phyloP scores from a whole-genome alignment of 2,113 vertebrate genomes.

The Lontra canadensis region DNA sequence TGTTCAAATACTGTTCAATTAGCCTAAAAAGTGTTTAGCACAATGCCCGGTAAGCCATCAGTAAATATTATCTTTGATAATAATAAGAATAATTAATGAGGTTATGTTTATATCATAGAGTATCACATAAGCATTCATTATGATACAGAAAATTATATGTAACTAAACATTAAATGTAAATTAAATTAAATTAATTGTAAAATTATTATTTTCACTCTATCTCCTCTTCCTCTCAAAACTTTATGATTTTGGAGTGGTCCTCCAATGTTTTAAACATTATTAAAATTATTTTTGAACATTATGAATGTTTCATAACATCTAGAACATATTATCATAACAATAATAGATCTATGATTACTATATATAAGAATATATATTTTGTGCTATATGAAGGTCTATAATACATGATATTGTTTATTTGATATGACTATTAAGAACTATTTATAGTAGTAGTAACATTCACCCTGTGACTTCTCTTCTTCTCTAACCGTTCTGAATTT shows the following conservation, averaged over 20 bases:
- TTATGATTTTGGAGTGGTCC: not conserved
- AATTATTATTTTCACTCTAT: not conserved
- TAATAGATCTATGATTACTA: not conserved
- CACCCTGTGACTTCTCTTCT: not conserved
- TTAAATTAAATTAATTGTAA: not conserved
- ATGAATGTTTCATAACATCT: not conserved
- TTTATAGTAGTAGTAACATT: not conserved
- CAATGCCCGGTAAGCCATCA: not conserved
- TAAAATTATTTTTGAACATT: conserved; percentile 27
- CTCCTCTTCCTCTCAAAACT: not conserved
- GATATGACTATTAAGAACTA: not conserved
- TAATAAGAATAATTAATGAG: not conserved
- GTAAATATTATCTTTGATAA: not conserved
- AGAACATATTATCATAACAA: not conserved
- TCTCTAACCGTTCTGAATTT: conserved; percentile 44
- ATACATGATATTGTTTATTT: not conserved
- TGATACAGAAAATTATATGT: not conserved
- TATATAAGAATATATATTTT: not conserved
- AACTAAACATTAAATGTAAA: not conserved
- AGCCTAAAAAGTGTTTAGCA: not conserved
- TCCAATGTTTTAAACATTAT: not conserved
- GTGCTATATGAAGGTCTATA: not conserved
- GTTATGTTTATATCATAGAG: not conserved
- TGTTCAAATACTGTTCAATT: conserved; percentile 17
- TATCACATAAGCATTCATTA: conserved; percentile 3